Evolutionary conservation across 1,140 invertebrate species (phyloP).

Genomic region (Oscheius sp.): DNA sequence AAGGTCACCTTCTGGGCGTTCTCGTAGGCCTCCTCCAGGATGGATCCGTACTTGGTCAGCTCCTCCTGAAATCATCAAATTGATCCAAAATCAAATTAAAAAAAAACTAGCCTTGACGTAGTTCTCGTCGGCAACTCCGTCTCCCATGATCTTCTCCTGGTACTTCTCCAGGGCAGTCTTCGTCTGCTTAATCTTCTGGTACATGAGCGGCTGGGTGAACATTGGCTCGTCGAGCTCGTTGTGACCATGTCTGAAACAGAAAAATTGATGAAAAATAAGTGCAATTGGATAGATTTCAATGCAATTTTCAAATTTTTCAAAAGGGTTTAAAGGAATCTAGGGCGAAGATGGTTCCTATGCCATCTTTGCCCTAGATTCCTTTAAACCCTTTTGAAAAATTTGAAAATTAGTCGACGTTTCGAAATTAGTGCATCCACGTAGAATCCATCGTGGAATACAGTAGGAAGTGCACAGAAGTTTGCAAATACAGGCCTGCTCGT

Average conservation of each 20-base stretch:
- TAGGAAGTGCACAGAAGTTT: too few species aligned
- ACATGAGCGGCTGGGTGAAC: constrained; percentile 99
- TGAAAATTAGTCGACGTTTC: too few species aligned
- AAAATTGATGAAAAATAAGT: background rate
- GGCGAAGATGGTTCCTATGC: too few species aligned
- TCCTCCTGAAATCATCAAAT: constrained; percentile 47
- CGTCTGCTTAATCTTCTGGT: constrained; percentile 86
- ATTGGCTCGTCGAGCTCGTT: constrained; percentile 99
- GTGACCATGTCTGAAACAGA: constrained; percentile 74
- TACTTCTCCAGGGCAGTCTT: constrained; percentile 80
- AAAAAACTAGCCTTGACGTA: constrained; percentile 71
- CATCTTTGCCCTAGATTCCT: background rate
- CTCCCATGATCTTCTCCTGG: constrained; percentile 79
- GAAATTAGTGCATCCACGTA: too few species aligned
- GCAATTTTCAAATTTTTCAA: background rate
- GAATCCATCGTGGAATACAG: too few species aligned
- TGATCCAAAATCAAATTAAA: background rate
- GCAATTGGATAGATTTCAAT: background rate
- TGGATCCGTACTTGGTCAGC: constrained; percentile 74
- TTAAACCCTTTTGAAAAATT: too few species aligned
- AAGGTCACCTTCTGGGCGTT: constrained; percentile 88
- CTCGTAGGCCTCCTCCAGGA: constrained; percentile 89
- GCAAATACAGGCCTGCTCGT: too few species aligned
- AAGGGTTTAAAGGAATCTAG: background rate
- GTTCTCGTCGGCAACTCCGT: constrained; percentile 79